Percentiles rank a stretch among this genome's conserved stretches.
Evolutionary conservation across 2,888 invertebrate species (phyloP).

Genomic region (Oxycera nigricornis): DNA sequence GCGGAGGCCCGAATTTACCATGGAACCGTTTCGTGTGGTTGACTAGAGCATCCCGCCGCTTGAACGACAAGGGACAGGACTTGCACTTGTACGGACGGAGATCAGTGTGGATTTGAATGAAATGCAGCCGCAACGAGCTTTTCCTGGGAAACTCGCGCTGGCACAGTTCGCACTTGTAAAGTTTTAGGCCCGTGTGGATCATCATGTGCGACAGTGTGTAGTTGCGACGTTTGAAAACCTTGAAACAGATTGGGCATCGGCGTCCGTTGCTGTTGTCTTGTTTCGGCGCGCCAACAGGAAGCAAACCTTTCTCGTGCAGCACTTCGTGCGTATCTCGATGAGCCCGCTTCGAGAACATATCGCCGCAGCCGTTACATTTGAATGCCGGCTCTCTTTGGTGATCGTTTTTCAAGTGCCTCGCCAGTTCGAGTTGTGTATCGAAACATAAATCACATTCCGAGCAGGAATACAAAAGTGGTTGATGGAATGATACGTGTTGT

Average conservation of each 20-base stretch:
- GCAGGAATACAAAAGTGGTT: conserved; percentile 15
- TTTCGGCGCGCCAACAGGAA: background rate
- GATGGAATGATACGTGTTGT: conserved; percentile 16
- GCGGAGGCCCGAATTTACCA: conserved; percentile 22
- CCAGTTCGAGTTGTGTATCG: conserved; percentile 16
- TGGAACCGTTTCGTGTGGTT: conserved; percentile 24
- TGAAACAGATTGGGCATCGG: conserved; percentile 22
- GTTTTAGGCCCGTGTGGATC: conserved; percentile 18
- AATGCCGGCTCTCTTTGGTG: background rate
- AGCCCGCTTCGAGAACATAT: background rate
- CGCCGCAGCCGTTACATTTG: conserved; percentile 21
- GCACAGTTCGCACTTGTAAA: conserved; percentile 21
- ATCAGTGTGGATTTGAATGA: conserved; percentile 15
- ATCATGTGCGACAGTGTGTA: conserved; percentile 31
- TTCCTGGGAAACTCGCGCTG: conserved; percentile 15
- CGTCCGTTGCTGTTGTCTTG: background rate
- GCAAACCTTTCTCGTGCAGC: conserved; percentile 9
- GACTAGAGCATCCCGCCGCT: conserved; percentile 12
- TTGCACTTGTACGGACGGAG: conserved; percentile 24
- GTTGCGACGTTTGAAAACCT: conserved; percentile 19
- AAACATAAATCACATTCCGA: conserved; percentile 18
- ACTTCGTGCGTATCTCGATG: conserved; percentile 23
- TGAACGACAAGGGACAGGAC: conserved; percentile 6
- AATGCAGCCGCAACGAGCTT: conserved; percentile 11
- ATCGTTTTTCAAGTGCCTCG: conserved; percentile 25